Conservation (phyloP, 1,140 invertebrate species). For the Kradibia gibbosae region DNA sequence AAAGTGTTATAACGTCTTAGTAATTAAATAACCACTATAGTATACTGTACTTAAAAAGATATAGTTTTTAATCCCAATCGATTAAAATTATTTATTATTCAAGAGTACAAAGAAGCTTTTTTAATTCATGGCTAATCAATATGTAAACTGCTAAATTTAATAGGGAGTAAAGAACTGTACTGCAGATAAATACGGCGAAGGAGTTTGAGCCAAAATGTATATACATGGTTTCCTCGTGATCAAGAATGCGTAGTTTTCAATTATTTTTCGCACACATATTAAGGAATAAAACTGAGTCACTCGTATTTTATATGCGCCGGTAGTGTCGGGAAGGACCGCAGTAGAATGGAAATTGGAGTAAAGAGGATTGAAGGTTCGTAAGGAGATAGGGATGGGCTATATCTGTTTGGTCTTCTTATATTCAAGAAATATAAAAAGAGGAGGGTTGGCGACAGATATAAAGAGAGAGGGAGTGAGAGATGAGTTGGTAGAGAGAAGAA, state of each 20-base stretch:
- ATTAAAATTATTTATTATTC: too few species aligned
- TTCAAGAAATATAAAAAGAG: slow-evolving; percentile 36
- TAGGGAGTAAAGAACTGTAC: too few species aligned
- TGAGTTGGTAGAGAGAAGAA: background rate
- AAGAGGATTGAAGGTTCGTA: slow-evolving; percentile 1
- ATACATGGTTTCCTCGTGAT: background rate
- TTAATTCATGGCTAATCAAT: too few species aligned
- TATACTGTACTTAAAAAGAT: too few species aligned
- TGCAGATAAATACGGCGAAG: background rate
- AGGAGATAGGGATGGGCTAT: background rate
- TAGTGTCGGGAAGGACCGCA: too few species aligned
- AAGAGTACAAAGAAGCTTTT: too few species aligned
- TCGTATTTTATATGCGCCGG: background rate
- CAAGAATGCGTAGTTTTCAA: background rate
- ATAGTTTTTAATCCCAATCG: too few species aligned
- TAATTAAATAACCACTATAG: too few species aligned
- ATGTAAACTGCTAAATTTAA: too few species aligned
- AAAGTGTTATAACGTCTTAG: too few species aligned
- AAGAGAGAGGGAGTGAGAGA: slow-evolving; percentile 3
- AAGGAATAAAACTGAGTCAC: background rate
- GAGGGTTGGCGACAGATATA: background rate
- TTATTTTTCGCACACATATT: background rate
- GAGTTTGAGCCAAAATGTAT: background rate
- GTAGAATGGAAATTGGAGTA: background rate
- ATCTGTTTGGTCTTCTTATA: slow-evolving; percentile 22